Conservation (phyloP, 1,140 invertebrate species). For the Parapsyche elsis region DNA sequence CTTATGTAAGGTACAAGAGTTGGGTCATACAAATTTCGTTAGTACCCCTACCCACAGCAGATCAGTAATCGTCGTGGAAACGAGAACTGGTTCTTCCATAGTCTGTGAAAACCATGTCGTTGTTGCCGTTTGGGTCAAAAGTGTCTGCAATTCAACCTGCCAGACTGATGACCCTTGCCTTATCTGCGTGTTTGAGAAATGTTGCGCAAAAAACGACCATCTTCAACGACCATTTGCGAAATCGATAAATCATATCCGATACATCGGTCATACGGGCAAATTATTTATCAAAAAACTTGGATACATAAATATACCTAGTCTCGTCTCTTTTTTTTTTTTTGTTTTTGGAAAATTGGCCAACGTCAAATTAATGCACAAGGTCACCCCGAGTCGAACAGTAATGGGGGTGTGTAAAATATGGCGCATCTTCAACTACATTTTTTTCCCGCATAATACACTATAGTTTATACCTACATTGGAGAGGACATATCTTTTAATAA, state of each 20-base stretch:
- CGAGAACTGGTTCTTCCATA: not conserved
- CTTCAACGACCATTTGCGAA: not conserved
- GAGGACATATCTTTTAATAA: no score
- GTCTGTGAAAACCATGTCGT: not conserved
- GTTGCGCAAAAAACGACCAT: constrained; percentile 10
- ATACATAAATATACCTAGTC: not conserved
- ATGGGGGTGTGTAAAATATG: no score
- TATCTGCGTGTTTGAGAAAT: not conserved
- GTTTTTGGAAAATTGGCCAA: not conserved
- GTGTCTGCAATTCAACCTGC: constrained; percentile 9
- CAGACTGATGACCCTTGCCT: constrained; percentile 37
- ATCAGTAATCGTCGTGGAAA: not conserved
- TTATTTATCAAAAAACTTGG: not conserved
- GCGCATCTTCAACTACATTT: no score
- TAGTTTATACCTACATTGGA: no score
- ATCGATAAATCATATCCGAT: constrained; percentile 16
- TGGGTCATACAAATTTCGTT: no score
- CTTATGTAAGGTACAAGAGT: no score
- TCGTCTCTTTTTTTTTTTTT: not conserved
- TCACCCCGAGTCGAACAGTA: not conserved
- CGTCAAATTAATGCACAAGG: not conserved
- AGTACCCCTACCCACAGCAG: no score
- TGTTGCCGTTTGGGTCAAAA: constrained; percentile 23
- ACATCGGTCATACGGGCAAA: not conserved
- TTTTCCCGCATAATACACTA: no score